Evolutionary conservation across 92 coral and sea anemone genomes (phyloP).

Genomic region (Anthopleura xanthogrammica): DNA sequence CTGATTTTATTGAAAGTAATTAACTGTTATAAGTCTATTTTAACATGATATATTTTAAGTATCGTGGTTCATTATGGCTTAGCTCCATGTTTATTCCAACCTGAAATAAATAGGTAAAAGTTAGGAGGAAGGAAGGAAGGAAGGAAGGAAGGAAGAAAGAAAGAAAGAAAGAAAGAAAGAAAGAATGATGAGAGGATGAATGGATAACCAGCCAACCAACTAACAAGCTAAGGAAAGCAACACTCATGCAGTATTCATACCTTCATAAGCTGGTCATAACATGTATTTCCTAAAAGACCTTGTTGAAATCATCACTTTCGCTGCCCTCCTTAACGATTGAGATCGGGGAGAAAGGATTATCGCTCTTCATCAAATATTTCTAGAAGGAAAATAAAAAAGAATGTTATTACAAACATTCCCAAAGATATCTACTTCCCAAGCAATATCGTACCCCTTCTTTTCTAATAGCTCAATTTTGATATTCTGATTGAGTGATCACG

Average conservation of each 20-base stretch:
- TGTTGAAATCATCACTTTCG: slow-evolving; percentile 43
- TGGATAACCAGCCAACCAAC: background rate
- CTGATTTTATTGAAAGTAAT: no score
- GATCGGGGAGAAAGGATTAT: slow-evolving; percentile 45
- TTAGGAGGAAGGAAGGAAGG: background rate
- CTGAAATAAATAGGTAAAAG: background rate
- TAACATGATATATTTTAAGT: background rate
- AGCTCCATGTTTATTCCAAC: background rate
- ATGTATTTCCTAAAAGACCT: slow-evolving; percentile 29
- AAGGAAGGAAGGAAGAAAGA: background rate
- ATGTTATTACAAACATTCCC: background rate
- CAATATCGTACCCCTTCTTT: no score
- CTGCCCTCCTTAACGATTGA: slow-evolving; percentile 49
- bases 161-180: background rate
- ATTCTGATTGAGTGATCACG: no score
- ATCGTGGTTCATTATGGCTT: background rate
- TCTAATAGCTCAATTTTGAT: no score
- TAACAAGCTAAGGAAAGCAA: background rate
- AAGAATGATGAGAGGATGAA: background rate
- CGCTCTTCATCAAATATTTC: slow-evolving; percentile 44
- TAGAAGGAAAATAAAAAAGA: background rate
- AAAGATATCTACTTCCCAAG: no score
- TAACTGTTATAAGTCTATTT: no score
- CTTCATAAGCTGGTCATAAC: background rate
- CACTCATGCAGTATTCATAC: background rate